These are phyloP conservation scores for Melanocharis versteri DNA, from an alignment of 2,113 vertebrate genomes.

Conservation along the genomic window DNA sequence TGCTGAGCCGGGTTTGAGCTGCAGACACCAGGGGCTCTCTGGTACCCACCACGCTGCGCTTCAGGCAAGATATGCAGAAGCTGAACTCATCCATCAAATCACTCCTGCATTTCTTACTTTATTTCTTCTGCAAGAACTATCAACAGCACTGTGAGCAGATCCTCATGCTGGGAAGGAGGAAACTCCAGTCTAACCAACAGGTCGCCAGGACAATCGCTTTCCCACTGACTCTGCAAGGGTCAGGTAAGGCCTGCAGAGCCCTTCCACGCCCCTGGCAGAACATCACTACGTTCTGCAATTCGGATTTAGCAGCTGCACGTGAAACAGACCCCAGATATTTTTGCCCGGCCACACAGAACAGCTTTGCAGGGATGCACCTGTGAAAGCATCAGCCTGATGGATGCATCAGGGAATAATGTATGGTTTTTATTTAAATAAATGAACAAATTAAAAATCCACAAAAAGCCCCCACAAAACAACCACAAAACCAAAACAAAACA, in stretches of 20 bases:
- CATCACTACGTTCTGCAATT: neutral
- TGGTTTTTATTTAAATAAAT: neutral
- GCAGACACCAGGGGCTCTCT: neutral
- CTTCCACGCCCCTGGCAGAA: neutral
- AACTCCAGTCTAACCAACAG: neutral
- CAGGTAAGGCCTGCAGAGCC: neutral
- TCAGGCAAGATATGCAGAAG: neutral
- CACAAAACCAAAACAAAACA: neutral
- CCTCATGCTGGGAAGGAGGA: neutral
- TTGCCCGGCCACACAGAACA: neutral
- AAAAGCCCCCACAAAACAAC: neutral
- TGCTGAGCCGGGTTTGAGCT: neutral
- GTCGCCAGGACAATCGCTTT: neutral
- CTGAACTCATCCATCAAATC: neutral
- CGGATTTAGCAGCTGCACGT: rapidly evolving
- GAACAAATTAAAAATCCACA: neutral
- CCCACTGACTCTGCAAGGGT: rapidly evolving
- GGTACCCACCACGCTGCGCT: rapidly evolving
- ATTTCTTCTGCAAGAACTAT: neutral
- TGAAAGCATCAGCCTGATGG: neutral
- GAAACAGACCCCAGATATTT: neutral
- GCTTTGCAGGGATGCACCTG: neutral
- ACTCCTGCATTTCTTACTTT: neutral
- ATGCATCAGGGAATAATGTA: neutral
- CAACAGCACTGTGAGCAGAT: neutral